Evolutionary conservation across 53 echinoderm and acorn worm genomes (phyloP).

Genomic region (Pentamera pediparva): DNA sequence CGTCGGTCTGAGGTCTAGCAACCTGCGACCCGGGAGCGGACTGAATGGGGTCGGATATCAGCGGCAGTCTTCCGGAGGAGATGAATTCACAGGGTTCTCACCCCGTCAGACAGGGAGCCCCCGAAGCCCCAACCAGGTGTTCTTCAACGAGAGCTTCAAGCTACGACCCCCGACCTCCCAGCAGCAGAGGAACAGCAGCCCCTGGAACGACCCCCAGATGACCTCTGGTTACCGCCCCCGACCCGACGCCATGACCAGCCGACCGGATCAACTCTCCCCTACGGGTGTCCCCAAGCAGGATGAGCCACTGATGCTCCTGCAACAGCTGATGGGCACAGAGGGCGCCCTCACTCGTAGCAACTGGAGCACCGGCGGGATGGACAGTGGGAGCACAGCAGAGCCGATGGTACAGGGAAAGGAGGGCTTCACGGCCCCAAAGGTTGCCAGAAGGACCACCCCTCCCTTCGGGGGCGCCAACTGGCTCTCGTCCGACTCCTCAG

Average conservation of each 20-base stretch:
- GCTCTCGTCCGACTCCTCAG: background rate
- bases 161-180: background rate
- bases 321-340: conserved; percentile 13
- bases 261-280: conserved; percentile 7
- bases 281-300: conserved; percentile 8
- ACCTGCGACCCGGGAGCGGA: background rate
- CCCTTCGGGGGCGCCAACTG: conserved; percentile 8
- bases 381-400: too few species aligned
- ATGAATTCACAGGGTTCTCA: background rate
- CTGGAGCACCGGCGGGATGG: conserved; percentile 27
- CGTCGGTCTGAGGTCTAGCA: background rate
- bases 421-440: conserved; percentile 9
- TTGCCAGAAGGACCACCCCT: conserved; percentile 7
- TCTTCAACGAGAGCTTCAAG: background rate
- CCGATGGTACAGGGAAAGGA: background rate
- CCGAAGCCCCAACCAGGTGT: background rate
- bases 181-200: conserved; percentile 34
- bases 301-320: conserved; percentile 6
- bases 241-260: background rate
- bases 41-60: conserved; percentile 4
- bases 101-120: conserved; percentile 4
- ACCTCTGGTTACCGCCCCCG: conserved; percentile 10
- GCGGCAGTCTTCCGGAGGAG: conserved; percentile 13
- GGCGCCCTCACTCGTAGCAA: background rate
- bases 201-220: conserved; percentile 22